Evolutionary conservation across 2,888 invertebrate genomes (phyloP).

Genomic region (Troides helena): DNA sequence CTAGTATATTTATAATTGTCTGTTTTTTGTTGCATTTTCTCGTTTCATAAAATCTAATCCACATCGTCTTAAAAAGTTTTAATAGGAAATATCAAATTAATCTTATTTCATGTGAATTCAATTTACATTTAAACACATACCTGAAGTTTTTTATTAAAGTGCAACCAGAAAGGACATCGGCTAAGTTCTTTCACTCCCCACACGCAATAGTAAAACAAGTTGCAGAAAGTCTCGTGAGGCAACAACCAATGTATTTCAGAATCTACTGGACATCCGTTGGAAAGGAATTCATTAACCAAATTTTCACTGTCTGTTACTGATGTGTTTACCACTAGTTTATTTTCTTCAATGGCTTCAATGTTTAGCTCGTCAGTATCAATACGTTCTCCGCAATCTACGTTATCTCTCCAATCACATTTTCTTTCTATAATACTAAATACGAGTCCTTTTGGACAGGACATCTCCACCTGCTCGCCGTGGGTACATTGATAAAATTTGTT

Average conservation of each 20-base stretch:
- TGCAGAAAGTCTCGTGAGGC: slow-evolving; percentile 55
- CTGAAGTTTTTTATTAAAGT: slow-evolving; percentile 58
- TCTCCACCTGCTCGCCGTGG: slow-evolving; percentile 80
- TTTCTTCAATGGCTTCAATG: not conserved
- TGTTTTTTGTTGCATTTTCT: not conserved
- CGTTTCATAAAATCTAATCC: too few species aligned
- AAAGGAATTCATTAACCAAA: slow-evolving; percentile 40
- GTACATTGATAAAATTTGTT: slow-evolving; percentile 84
- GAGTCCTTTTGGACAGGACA: slow-evolving; percentile 77
- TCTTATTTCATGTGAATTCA: not conserved
- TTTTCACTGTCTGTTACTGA: not conserved
- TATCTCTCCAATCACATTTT: slow-evolving; percentile 82
- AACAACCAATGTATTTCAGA: slow-evolving; percentile 59
- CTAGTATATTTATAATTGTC: not conserved
- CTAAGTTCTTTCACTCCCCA: slow-evolving; percentile 53
- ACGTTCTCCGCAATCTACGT: slow-evolving; percentile 80
- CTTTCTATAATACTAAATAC: slow-evolving; percentile 76
- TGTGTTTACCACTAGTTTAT: not conserved
- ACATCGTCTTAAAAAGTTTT: too few species aligned
- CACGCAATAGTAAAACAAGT: slow-evolving; percentile 63
- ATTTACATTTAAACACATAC: slow-evolving; percentile 36
- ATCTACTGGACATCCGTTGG: slow-evolving; percentile 63
- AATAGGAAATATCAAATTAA: not conserved
- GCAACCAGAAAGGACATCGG: slow-evolving; percentile 45
- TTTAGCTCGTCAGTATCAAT: slow-evolving; percentile 40